Base-by-base conservation (phyloP, 2,113 vertebrate species). In the Synchiropus splendidus region DNA sequence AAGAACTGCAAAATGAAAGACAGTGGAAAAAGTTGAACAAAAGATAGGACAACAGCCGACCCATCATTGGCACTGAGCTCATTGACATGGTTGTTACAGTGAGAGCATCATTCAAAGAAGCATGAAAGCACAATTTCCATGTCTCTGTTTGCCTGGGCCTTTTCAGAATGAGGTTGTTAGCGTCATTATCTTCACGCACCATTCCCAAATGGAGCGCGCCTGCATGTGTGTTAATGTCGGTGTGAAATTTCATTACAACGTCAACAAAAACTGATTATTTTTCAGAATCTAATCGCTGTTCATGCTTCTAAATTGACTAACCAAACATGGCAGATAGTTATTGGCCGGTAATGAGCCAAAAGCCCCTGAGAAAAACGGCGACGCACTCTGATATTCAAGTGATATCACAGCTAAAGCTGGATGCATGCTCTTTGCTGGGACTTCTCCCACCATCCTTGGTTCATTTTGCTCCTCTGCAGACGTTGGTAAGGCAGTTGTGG, bases 91-190 rank as follows among this genome's bases (percentile, higher is more conserved):
- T 49, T 63, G 49, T 63, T 56, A 35, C 9, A 2, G 42, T 42
- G 35, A 53, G 51, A 77, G 62, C 62, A 58, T 62, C 49, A 64
- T 43, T 18, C 42, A 31, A 63, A 67, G n/a, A n/a, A n/a, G n/a
- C n/a, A n/a, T 58, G 39, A 58, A 63, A 66, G 21, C 4, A 27
- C 21, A 27, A 27, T 27, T 27, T 27, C 4, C 4, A 45, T 37
- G 39, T 55, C 62, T 52, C 15, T 2, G 21, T 43, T 18, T 31
- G 30, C 35, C 17, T 21, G 1, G 11, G 31, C n/a, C 4, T 27
- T 42, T 2, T 36, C 12, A 47, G 16, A 12, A 54, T 54, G 16
- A 27, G 31, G 14, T n/a, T 14, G 21, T 31, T 17, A 9, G 12
- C 44, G 5, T 15, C 40, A 11, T 17, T 30, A 13, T 42, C 47